phyloP scores from a whole-genome alignment of 2,888 invertebrate species.

The Netelia melanura region DNA sequence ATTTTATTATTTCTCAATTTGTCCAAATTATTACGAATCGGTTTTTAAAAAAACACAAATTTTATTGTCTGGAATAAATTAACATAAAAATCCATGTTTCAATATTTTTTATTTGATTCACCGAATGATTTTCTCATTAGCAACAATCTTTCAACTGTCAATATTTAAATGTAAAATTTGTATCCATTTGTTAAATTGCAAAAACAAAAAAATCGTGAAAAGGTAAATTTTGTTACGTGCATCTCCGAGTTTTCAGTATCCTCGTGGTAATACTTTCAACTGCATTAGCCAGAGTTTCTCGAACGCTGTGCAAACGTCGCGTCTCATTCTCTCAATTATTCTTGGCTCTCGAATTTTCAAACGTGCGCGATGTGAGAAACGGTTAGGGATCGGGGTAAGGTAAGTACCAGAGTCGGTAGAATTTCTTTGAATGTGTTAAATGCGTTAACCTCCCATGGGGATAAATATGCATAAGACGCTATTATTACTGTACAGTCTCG shows the following conservation, averaged over 20 bases:
- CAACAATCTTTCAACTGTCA: too few relatives aligned
- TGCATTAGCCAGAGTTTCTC: slow-evolving; percentile 24
- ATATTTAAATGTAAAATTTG: too few relatives aligned
- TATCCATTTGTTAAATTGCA: too few relatives aligned
- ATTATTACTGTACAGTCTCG: not conserved
- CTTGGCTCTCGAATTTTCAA: slow-evolving; percentile 22
- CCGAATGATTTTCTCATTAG: too few relatives aligned
- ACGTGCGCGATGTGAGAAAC: not conserved
- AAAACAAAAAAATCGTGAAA: too few relatives aligned
- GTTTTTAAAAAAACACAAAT: too few relatives aligned
- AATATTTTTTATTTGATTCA: too few relatives aligned
- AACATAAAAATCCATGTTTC: too few relatives aligned
- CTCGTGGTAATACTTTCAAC: slow-evolving; percentile 16
- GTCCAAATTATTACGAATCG: not conserved
- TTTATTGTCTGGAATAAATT: too few relatives aligned
- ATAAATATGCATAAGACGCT: slow-evolving; percentile 2
- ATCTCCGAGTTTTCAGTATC: not conserved
- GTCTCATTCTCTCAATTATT: slow-evolving; percentile 6
- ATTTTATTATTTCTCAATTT: slow-evolving; percentile 2
- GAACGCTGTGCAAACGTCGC: slow-evolving; percentile 36
- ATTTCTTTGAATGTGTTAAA: slow-evolving; percentile 40
- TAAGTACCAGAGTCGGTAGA: slow-evolving; percentile 29
- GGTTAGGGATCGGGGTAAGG: slow-evolving; percentile 2
- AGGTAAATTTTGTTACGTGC: not conserved
- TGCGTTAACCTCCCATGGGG: slow-evolving; percentile 23